Conservation (phyloP, 2,113 vertebrate genomes). For the Ovis canadensis region DNA sequence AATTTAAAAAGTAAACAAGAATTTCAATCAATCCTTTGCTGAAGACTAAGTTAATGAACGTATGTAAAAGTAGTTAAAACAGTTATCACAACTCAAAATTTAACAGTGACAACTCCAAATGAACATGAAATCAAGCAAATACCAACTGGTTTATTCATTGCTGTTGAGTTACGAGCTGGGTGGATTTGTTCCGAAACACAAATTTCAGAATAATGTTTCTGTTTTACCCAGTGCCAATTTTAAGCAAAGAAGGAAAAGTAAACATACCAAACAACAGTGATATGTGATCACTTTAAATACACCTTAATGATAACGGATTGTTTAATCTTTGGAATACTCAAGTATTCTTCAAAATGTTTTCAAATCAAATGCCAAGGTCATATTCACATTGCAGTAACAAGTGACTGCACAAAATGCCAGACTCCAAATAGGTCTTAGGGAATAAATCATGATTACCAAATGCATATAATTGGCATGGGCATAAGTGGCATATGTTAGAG, state of each 20-base stretch:
- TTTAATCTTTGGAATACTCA: slow-evolving; percentile 31
- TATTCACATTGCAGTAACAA: not conserved
- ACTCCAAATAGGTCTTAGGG: not conserved
- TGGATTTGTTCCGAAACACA: slow-evolving; percentile 52
- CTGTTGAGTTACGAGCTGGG: slow-evolving; percentile 39
- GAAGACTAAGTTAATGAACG: slow-evolving; percentile 3
- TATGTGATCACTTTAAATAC: not conserved
- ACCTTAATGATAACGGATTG: not conserved
- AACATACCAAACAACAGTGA: not conserved
- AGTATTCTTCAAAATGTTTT: slow-evolving; percentile 26
- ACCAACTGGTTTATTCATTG: slow-evolving; percentile 40
- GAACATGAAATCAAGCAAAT: slow-evolving; percentile 58
- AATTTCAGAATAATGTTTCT: slow-evolving; percentile 51
- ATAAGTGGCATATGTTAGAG: not conserved
- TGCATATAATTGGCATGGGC: slow-evolving; percentile 57
- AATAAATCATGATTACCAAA: slow-evolving; percentile 24
- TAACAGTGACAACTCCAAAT: slow-evolving; percentile 33
- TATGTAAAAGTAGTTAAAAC: slow-evolving; percentile 1
- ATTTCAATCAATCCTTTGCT: slow-evolving; percentile 13
- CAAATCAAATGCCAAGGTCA: slow-evolving; percentile 2
- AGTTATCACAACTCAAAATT: slow-evolving; percentile 27
- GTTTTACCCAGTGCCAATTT: slow-evolving; percentile 72
- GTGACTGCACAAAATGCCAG: not conserved
- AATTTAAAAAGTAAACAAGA: not conserved
- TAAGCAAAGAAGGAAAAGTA: slow-evolving; percentile 57